A percentile compares a stretch with the other conserved stretches of the same genome.
phyloP scores from a whole-genome alignment of 2,113 vertebrate species.

The Todiramphus chloris region DNA sequence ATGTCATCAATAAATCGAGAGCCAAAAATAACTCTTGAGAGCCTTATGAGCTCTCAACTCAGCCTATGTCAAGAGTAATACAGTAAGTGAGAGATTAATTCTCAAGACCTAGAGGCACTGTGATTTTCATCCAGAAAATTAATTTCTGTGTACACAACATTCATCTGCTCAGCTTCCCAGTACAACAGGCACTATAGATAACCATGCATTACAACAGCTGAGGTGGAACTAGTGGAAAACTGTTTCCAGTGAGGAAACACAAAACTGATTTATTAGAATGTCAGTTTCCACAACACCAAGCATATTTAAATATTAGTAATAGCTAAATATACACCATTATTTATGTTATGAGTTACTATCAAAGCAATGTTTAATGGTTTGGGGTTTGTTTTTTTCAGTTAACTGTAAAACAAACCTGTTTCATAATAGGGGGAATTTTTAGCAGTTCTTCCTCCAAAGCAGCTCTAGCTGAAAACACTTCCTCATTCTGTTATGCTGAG shows the following conservation, averaged over 20 bases:
- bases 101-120: neutral
- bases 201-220: neutral
- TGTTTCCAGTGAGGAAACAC: neutral
- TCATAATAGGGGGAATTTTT: constrained; percentile 12
- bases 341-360: neutral
- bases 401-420: neutral
- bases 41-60: neutral
- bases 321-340: neutral
- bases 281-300: neutral
- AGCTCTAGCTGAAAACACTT: neutral
- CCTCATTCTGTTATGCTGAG: constrained; percentile 14
- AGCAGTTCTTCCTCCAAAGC: neutral
- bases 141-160: neutral
- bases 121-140: neutral
- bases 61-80: neutral
- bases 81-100: neutral
- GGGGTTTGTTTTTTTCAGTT: neutral
- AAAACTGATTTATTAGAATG: neutral
- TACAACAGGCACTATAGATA: neutral
- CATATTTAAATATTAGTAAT: neutral
- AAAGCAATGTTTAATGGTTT: neutral
- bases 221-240: neutral
- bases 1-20: neutral
- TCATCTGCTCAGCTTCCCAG: neutral
- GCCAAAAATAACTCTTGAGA: neutral